phyloP scores from a whole-genome alignment of 2,113 vertebrate species.

The Paratilapia polleni region DNA sequence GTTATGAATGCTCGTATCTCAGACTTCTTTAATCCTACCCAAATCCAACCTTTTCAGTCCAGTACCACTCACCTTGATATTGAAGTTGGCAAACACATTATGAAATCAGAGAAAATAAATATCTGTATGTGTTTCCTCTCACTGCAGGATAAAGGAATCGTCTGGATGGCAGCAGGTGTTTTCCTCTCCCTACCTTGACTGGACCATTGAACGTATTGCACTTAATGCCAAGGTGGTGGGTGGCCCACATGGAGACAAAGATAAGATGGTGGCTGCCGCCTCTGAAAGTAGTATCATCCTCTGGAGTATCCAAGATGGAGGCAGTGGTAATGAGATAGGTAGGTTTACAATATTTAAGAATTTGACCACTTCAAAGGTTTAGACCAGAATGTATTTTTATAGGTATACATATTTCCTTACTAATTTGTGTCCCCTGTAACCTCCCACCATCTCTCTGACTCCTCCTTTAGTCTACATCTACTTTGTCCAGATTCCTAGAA shows the following conservation, averaged over 20 bases:
- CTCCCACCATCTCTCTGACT: background rate
- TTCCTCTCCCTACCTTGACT: conserved; percentile 93
- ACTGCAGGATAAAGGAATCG: conserved; percentile 92
- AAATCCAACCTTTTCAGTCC: background rate
- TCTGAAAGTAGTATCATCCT: conserved; percentile 95
- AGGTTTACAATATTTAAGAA: conserved; percentile 6
- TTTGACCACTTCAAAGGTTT: background rate
- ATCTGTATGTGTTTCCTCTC: background rate
- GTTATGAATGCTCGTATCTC: background rate
- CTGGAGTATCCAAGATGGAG: conserved; percentile 97
- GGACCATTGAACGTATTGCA: conserved; percentile 94
- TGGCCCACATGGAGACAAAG: conserved; percentile 96
- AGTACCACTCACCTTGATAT: background rate
- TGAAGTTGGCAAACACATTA: background rate
- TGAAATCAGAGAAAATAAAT: background rate
- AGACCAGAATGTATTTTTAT: background rate
- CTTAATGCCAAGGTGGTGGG: conserved; percentile 98
- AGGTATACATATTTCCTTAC: background rate
- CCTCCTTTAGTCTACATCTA: background rate
- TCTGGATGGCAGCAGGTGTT: conserved; percentile 99
- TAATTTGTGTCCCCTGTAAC: background rate
- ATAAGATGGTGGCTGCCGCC: conserved; percentile 97
- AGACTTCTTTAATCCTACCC: background rate
- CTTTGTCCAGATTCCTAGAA: background rate
- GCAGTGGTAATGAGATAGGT: conserved; percentile 95